Evolutionary conservation across 2,113 vertebrate genomes (phyloP), one percentile per base, ranked within the genome.

Genomic region (Limnothrissa miodon): DNA sequence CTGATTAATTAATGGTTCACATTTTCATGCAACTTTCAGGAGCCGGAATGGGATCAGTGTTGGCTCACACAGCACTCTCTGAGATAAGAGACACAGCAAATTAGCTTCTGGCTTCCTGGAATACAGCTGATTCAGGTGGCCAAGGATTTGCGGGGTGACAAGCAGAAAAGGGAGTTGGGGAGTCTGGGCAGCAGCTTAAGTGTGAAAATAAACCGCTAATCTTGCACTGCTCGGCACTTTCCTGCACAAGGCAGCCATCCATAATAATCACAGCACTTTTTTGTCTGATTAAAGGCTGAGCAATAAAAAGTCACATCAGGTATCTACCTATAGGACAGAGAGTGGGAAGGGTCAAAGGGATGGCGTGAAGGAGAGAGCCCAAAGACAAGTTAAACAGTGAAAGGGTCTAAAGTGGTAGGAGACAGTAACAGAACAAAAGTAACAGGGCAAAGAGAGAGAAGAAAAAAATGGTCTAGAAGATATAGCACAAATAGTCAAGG

Each of bases 91-190:
- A 74, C 13, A 15, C 33, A 17, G 66, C 66, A 74, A 74, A 74
- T 74, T 2, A 74, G 66, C 66, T 36, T 4, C 66, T 74, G 66
- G 10, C 66, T 74, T 74, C 66, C 66, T 74, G 66, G 33, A 74
- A 39, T 74, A 74, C 66, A 74, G 66, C 66, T 74, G 66, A 74
- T 74, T 74, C 66, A 74, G 66, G 66, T 74, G 66, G 66, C 66
- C 11, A 36, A 74, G 66, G 66, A 74, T 74, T 74, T 74, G 66
- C 66, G 9, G 11, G 66, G 29, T 33, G 66, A 74, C 66, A 17
- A 36, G 66, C 66, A 74, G 66, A 74, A 74, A 74, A 36, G 25
- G 33, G 9, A 70, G 62, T 70, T 29, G 15, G 62, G 53, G 62
- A 33, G 62, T 70, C 62, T 36, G 29, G 29, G 29, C 62, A 17